A percentile compares a stretch with the other conserved stretches of the same genome.
Evolutionary conservation across 2,113 vertebrate genomes (phyloP).

Genomic region (Erythrolamprus reginae): DNA sequence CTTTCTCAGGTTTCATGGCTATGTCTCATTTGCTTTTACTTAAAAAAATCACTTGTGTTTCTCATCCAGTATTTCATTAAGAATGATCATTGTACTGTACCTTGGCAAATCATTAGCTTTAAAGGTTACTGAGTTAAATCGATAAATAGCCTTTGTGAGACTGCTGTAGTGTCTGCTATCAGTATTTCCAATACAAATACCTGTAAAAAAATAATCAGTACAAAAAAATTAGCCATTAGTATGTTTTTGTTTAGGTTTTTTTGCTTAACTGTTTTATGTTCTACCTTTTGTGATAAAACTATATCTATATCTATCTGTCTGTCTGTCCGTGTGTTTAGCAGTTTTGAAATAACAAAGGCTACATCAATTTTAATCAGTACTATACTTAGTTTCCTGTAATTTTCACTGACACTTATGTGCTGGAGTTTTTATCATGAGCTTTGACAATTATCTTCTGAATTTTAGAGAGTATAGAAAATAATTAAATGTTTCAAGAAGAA

Average conservation of each 20-base stretch:
- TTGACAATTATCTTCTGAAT: not conserved
- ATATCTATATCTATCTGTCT: no score
- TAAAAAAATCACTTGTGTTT: fast-evolving
- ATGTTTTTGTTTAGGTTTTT: not conserved
- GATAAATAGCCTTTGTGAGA: slow-evolving; percentile 78
- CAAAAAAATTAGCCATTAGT: not conserved
- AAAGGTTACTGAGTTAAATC: slow-evolving; percentile 77
- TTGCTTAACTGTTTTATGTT: not conserved
- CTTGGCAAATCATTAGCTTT: slow-evolving; percentile 68
- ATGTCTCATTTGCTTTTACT: slow-evolving; percentile 32
- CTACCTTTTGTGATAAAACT: not conserved
- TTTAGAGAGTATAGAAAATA: not conserved
- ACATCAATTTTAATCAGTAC: not conserved
- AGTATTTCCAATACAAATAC: slow-evolving; percentile 82
- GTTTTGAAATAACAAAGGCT: not conserved
- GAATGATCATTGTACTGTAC: slow-evolving; percentile 55
- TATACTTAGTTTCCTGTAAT: not conserved
- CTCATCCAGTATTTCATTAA: not conserved
- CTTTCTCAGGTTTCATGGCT: not conserved
- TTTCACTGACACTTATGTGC: not conserved
- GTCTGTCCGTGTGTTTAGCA: no score
- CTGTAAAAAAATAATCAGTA: slow-evolving; percentile 60
- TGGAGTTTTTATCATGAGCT: not conserved
- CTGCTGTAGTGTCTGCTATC: slow-evolving; percentile 86
- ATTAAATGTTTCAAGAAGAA: not conserved